phyloP scores from a whole-genome alignment of 2,888 invertebrate genomes.

The Epirrhoe alternata region DNA sequence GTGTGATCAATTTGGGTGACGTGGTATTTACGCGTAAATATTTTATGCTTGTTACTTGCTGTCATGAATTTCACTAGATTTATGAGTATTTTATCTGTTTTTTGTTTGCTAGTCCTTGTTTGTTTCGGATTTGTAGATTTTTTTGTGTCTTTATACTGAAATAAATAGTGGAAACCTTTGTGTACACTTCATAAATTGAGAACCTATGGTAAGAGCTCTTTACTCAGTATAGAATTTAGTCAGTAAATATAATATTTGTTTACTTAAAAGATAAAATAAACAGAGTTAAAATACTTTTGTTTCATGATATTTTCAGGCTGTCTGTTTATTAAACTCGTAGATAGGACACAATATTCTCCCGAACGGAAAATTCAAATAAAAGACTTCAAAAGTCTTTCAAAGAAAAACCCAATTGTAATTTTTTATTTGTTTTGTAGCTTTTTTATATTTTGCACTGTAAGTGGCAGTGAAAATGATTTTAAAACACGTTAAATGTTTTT shows the following conservation, averaged over 20 bases:
- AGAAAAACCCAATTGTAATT: neutral
- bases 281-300: neutral
- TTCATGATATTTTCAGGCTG: neutral
- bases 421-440: neutral
- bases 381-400: neutral
- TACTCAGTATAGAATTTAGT: neutral
- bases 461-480: neutral
- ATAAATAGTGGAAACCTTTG: no score
- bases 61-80: neutral
- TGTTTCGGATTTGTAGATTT: no score
- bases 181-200: neutral
- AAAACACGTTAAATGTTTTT: neutral
- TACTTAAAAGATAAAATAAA: neutral
- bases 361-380: neutral
- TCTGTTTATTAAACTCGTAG: neutral
- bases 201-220: neutral
- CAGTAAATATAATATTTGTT: neutral
- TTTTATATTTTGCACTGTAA: neutral
- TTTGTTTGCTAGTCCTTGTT: neutral
- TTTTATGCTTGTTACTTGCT: constrained; percentile 7
- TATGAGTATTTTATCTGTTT: neutral
- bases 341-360: neutral
- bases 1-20: constrained; percentile 31
- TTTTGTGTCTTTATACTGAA: no score
- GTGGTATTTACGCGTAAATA: constrained; percentile 18